phyloP scores from a whole-genome alignment of 2,113 vertebrate species.

The Podarcis muralis region DNA sequence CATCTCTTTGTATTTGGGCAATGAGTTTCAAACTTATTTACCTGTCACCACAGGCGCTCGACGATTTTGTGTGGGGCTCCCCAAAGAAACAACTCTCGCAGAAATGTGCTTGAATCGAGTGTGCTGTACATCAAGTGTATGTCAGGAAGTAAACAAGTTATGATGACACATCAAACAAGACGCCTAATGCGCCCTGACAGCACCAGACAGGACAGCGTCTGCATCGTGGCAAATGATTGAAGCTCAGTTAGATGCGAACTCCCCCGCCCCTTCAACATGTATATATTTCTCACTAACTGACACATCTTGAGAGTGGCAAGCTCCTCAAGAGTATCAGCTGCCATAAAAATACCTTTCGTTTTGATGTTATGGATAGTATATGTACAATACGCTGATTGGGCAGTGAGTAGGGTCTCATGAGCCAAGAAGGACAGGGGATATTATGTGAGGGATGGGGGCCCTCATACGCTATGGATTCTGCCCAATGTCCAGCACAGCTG shows the following conservation, averaged over 20 bases:
- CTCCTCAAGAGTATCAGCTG: not conserved
- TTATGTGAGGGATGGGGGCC: no score
- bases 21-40: constrained; percentile 14
- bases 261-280: not conserved
- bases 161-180: not conserved
- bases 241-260: not conserved
- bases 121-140: not conserved
- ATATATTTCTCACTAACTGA: not conserved
- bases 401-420: no score
- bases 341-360: not conserved
- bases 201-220: not conserved
- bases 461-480: no score
- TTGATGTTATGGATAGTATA: not conserved
- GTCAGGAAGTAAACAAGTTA: not conserved
- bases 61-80: not conserved
- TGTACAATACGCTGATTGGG: not conserved
- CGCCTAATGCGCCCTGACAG: not conserved
- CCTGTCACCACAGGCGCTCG: not conserved
- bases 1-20: not conserved
- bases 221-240: not conserved
- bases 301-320: not conserved
- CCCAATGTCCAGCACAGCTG: no score
- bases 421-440: no score
- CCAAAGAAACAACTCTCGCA: not conserved
- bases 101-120: constrained; percentile 7